Base-by-base conservation (phyloP, 2,888 invertebrate species). In the Furcula furcula region DNA sequence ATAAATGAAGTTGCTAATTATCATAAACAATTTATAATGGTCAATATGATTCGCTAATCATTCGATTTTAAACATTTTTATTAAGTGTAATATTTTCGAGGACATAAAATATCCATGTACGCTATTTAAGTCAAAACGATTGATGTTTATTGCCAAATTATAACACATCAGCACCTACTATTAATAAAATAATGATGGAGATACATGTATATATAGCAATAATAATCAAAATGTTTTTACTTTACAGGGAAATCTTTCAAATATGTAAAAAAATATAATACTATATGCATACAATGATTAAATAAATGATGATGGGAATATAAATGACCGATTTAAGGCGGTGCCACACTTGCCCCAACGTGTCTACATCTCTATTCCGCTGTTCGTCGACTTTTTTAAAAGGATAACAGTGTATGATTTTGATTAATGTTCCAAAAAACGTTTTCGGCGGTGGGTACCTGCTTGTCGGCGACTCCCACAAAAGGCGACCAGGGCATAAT, bases 341-440 rank as follows among this genome's bases (percentile, higher is more conserved):
- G 76, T 73, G 58, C 71, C 55, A 60, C 56, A 62, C 46, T 57
- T 43, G 59, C 67, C 65, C 59, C 59, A 36, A 36, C 42, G 54
- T 43, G 34, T 50, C 50, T 43, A 81, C 73, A 61, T 66, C 83
- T 85, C 75, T 82, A 83, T 86, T 82, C 67, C 53, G 65, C 60
- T 57, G 62, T 64, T 76, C 70, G 59, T 70, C 67, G 65, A 57
- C 61, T 71, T 69, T 70, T 74, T 76, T 76, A 66, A 71, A 72
- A 63, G 70, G 64, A 75, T 66, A 73, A 63, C 64, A 65, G 55
- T n/a, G n/a, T 45, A 65, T 55, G 65, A 72, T 76, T 74, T 80
- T 87, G 86, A 87, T 86, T 74, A 86, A 86, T 79, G 80, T 72
- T 61, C 54, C 42, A 42, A 41, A 62, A 62, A 63, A 62, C 62